These are phyloP conservation scores for Lycocerus yunnanus DNA, from an alignment of 2,888 invertebrate genomes.

Conservation along the genomic window DNA sequence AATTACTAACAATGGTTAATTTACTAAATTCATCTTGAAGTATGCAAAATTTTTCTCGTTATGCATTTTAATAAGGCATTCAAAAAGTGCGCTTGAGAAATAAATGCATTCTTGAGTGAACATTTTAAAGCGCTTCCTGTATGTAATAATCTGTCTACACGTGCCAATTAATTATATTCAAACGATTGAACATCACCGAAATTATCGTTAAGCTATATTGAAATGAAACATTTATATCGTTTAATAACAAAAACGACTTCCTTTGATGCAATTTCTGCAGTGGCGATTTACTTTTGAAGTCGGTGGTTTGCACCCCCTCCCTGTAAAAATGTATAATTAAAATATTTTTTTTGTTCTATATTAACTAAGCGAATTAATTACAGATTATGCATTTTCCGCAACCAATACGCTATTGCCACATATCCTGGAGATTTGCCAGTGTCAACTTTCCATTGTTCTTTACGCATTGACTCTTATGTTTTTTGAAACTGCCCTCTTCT, in stretches of 20 bases:
- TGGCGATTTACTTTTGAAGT: no score
- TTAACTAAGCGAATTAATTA: no score
- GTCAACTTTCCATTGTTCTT: no score
- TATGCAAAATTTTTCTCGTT: background rate
- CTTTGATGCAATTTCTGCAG: background rate
- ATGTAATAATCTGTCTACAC: slow-evolving; percentile 1
- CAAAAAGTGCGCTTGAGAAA: background rate
- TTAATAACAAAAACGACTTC: background rate
- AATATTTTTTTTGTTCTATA: no score
- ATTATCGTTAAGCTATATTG: background rate
- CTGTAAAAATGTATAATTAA: background rate
- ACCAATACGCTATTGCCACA: no score
- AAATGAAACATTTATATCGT: background rate
- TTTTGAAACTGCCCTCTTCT: no score
- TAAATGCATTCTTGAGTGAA: background rate
- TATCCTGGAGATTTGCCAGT: no score
- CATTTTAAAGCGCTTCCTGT: slow-evolving; percentile 2
- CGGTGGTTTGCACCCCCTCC: no score
- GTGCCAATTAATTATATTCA: slow-evolving; percentile 7
- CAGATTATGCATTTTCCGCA: no score
- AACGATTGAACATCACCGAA: slow-evolving; percentile 3
- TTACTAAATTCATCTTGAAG: background rate
- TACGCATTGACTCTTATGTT: no score
- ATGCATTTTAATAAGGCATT: background rate
- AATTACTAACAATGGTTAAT: background rate